Evolutionary conservation across 2,113 vertebrate genomes (phyloP).

Genomic region (Polypterus bichir): DNA sequence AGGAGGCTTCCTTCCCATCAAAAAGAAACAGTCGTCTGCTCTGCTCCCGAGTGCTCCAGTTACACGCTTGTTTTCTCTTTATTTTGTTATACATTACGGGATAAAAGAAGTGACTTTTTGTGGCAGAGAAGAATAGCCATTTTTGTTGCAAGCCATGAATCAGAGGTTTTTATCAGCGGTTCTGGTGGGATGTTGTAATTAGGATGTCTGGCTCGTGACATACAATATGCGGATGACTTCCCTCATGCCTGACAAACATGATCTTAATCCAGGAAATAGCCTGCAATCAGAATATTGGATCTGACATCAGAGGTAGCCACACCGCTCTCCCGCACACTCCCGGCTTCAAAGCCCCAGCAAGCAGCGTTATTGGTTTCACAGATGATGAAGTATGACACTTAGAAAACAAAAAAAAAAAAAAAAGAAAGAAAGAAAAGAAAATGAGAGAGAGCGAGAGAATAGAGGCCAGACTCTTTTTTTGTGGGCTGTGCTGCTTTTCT

Average conservation of each 20-base stretch:
- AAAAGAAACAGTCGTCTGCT: too few relatives aligned
- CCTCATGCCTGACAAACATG: conserved; percentile 53
- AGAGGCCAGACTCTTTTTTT: conserved; percentile 57
- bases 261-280: conserved; percentile 67
- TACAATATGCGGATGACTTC: conserved; percentile 49
- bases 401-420: conserved; percentile 74
- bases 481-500: conserved; percentile 67
- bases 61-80: too few relatives aligned
- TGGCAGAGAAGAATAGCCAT: conserved; percentile 9
- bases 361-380: conserved; percentile 77
- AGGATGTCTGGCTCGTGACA: conserved; percentile 51
- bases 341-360: conserved; percentile 79
- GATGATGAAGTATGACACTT: conserved; percentile 93
- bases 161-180: conserved; percentile 18
- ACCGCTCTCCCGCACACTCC: conserved; percentile 55
- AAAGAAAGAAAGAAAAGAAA: too few relatives aligned
- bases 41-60: too few relatives aligned
- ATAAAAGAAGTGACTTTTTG: background rate
- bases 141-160: conserved; percentile 6
- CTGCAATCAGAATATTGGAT: conserved; percentile 67
- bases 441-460: background rate
- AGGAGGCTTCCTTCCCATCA: too few relatives aligned
- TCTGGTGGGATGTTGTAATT: conserved; percentile 34
- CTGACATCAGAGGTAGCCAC: conserved; percentile 70
- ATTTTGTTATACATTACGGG: too few relatives aligned